These are phyloP conservation scores for Probaryconus sp. DNA, from an alignment of 1,140 invertebrate species.

Conservation along the genomic window DNA sequence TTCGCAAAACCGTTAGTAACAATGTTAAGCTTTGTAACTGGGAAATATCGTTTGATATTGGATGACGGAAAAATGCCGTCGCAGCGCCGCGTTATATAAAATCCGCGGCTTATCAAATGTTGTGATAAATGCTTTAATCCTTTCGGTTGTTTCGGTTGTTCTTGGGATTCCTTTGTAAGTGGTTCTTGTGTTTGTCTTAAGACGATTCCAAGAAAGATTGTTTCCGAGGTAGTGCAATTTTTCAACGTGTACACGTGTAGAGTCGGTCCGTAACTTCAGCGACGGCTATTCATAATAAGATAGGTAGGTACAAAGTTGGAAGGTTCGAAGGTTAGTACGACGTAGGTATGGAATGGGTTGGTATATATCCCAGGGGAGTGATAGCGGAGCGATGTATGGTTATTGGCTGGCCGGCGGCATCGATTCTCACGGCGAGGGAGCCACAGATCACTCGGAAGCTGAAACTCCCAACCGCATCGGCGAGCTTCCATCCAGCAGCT, in stretches of 20 bases:
- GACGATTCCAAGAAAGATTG: constrained; percentile 19
- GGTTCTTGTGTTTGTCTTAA: constrained; percentile 6
- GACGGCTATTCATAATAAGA: constrained; percentile 72
- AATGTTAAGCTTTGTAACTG: not conserved
- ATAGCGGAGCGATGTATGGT: constrained; percentile 76
- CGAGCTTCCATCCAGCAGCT: constrained; percentile 66
- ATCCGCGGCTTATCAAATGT: not conserved
- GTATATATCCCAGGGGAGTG: constrained; percentile 75
- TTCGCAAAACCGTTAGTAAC: no score
- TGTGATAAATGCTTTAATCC: constrained; percentile 3
- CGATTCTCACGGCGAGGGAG: constrained; percentile 76
- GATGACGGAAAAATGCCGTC: no score
- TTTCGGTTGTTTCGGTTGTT: no score
- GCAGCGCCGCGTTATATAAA: no score
- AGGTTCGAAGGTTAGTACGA: constrained; percentile 56
- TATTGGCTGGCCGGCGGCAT: constrained; percentile 76
- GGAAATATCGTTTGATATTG: constrained; percentile 12
- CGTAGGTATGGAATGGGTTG: constrained; percentile 40
- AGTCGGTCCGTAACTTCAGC: constrained; percentile 42
- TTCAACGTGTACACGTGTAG: constrained; percentile 51
- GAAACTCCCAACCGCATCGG: constrained; percentile 70
- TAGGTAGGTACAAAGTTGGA: constrained; percentile 62
- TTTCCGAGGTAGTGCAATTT: constrained; percentile 44
- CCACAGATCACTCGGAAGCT: constrained; percentile 76
- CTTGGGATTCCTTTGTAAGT: constrained; percentile 2